phyloP scores from a whole-genome alignment of 2,888 invertebrate genomes.

The Diarsia brunnea region DNA sequence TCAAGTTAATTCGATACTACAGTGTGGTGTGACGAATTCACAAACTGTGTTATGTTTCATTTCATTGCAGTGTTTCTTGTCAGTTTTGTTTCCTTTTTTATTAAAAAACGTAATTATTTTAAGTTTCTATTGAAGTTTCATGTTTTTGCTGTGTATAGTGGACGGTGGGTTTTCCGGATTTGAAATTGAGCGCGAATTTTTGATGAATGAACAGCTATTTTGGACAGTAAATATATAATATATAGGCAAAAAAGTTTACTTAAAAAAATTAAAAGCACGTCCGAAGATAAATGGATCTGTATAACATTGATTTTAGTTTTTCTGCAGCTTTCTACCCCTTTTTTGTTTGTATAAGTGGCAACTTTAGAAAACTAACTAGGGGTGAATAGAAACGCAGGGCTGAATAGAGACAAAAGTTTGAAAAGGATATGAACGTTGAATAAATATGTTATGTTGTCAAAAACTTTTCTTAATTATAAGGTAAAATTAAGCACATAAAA shows the following conservation, averaged over 20 bases:
- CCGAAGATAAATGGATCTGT: not conserved
- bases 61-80: conserved; percentile 59
- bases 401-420: too few species aligned
- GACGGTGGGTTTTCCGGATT: conserved; percentile 25
- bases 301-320: not conserved
- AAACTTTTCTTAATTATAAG: too few species aligned
- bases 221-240: not conserved
- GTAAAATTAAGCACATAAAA: too few species aligned
- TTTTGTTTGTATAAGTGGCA: not conserved
- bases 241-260: not conserved
- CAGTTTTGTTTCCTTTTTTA: conserved; percentile 33
- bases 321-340: not conserved
- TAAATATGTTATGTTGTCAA: too few species aligned
- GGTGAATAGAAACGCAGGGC: too few species aligned
- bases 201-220: not conserved
- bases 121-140: conserved; percentile 55
- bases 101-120: conserved; percentile 62
- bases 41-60: conserved; percentile 62
- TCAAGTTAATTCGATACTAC: conserved; percentile 61
- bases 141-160: conserved; percentile 39
- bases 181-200: conserved; percentile 33
- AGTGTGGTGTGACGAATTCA: conserved; percentile 72
- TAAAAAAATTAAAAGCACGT: not conserved
- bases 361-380: too few species aligned
- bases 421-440: too few species aligned